Base-by-base conservation (phyloP, 2,888 invertebrate genomes). In the Cryptocephalus moraei region DNA sequence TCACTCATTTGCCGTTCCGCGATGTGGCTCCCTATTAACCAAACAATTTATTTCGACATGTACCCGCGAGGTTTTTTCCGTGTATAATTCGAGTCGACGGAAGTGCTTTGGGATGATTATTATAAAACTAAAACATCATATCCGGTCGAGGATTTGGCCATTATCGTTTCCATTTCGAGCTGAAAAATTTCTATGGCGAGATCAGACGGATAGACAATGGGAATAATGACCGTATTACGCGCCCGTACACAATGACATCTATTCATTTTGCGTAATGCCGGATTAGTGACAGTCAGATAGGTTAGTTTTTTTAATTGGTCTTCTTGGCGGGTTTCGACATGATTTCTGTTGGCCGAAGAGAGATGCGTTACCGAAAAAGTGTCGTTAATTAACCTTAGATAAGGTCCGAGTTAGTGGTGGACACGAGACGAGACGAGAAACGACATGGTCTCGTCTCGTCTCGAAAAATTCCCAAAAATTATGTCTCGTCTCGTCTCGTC, bases 111-210 rank as follows among this genome's bases (percentile, higher is more conserved):
- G 49, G 50, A 49, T 50, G 49, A 57, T 57, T 54, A 51, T 50
- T 53, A 55, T 56, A 60, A 57, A 60, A 56, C 61, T 61, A 61
- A 61, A 61, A 61, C 58, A 58, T 57, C 55, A 59, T 52, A 58
- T 62, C 62, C 60, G 59, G 52, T 48, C 43, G 45, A 44, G 51
- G 2, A 57, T 56, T 56, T 52, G 51, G 50, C 53, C 49, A 44
- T 46, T 45, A 49, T 38, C 49, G 49, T 51, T 53, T 48, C 47
- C 43, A 52, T 46, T 52, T 46, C 33, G 44, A 38, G 31, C 49
- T 22, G 22, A 22, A 22, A 22, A 22, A 22, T 22, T 22, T 22
- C 22, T 22, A 22, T 22, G 22, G 22, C 22, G 22, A 22, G 22
- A 22, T 22, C 3, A 22, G 22, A 22, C 22, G 3, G 22, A 22